Evolutionary conservation across 2,797 vertebrate species (phyloP).

Genomic region (Coluber constrictor): DNA sequence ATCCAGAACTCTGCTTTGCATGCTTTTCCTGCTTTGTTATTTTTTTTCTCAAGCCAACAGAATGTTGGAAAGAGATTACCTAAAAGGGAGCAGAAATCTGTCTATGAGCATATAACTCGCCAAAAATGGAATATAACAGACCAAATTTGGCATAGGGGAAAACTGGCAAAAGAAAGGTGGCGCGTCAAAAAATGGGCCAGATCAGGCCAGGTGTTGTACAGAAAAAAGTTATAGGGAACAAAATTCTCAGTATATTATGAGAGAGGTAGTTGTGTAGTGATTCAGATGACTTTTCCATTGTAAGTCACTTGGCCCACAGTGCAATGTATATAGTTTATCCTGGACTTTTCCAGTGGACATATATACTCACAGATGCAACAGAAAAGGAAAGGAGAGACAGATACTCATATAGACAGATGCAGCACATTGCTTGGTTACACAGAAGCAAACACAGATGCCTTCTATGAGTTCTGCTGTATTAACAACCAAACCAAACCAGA

Average conservation of each 20-base stretch:
- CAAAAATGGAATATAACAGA: background rate
- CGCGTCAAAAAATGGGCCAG: background rate
- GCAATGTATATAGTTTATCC: background rate
- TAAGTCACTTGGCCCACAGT: background rate
- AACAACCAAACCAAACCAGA: background rate
- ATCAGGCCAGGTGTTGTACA: background rate
- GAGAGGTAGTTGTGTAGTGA: background rate
- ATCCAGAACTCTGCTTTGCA: background rate
- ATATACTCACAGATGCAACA: background rate
- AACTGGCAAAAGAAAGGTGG: background rate
- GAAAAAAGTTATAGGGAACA: background rate
- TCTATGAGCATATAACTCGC: background rate
- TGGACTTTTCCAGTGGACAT: background rate
- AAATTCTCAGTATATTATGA: background rate
- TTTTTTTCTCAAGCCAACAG: background rate
- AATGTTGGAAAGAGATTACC: background rate
- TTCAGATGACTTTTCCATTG: background rate
- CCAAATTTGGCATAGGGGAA: background rate
- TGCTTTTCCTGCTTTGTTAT: background rate
- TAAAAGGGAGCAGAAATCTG: background rate
- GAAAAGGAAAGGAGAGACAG: background rate
- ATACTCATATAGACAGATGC: background rate
- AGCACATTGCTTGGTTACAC: background rate
- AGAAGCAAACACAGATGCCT: background rate
- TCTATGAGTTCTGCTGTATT: background rate